Conservation (phyloP, 2,113 vertebrate species). For the Falcunculus frontatus region DNA sequence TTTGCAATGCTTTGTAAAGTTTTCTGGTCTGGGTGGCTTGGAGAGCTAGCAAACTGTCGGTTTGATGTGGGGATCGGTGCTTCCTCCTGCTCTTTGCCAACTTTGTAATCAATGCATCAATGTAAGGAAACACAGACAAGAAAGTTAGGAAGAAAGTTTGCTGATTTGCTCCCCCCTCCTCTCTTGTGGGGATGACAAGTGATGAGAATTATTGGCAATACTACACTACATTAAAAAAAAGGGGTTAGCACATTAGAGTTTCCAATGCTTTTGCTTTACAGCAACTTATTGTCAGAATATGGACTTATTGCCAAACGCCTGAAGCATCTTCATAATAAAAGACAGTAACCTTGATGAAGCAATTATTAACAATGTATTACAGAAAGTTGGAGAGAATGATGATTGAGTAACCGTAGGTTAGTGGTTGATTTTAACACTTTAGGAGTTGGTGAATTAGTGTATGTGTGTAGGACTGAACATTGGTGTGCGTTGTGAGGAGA, state of each 20-base stretch:
- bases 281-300: slow-evolving; percentile 77
- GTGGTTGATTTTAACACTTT: slow-evolving; percentile 76
- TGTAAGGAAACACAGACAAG: slow-evolving; percentile 13
- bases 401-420: slow-evolving; percentile 75
- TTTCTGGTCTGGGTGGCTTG: slow-evolving; percentile 33
- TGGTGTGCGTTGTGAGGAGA: slow-evolving; percentile 18
- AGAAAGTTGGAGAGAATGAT: slow-evolving; percentile 75
- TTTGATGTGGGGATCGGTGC: slow-evolving; percentile 9
- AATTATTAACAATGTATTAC: slow-evolving; percentile 80
- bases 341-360: slow-evolving; percentile 81
- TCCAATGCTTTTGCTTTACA: slow-evolving; percentile 66
- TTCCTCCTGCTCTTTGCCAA: slow-evolving; percentile 47
- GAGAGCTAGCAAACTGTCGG: slow-evolving; percentile 32
- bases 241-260: slow-evolving; percentile 62
- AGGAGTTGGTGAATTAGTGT: slow-evolving; percentile 64
- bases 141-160: slow-evolving; percentile 52
- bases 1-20: slow-evolving; percentile 47
- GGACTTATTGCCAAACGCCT: slow-evolving; percentile 76
- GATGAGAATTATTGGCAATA: slow-evolving; percentile 71
- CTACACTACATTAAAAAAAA: slow-evolving; percentile 50
- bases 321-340: slow-evolving; percentile 79
- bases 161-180: slow-evolving; percentile 30
- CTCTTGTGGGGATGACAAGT: slow-evolving; percentile 59
- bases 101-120: slow-evolving; percentile 24
- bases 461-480: slow-evolving; percentile 19